Evolutionary conservation across 2,888 invertebrate genomes (phyloP).

Genomic region (Herminia tarsipennalis): DNA sequence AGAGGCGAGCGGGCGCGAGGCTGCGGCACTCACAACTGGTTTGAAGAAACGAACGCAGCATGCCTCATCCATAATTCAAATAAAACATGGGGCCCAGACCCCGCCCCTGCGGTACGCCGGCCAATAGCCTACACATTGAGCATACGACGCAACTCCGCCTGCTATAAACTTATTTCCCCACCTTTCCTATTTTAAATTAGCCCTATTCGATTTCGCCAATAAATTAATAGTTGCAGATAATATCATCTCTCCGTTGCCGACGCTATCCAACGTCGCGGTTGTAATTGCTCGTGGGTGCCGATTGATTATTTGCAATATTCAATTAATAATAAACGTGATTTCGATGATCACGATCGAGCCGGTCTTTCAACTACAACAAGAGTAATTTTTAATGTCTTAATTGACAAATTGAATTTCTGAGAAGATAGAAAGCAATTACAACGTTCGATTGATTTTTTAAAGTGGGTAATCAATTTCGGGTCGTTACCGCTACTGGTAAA

Average conservation of each 20-base stretch:
- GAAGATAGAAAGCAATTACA: slow-evolving; percentile 56
- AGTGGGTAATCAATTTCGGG: slow-evolving; percentile 51
- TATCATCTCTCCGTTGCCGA: slow-evolving; percentile 59
- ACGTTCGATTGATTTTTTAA: slow-evolving; percentile 52
- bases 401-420: slow-evolving; percentile 65
- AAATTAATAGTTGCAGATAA: slow-evolving; percentile 76
- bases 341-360: slow-evolving; percentile 57
- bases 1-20: slow-evolving; percentile 80
- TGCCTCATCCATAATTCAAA: slow-evolving; percentile 85
- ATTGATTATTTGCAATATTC: slow-evolving; percentile 76
- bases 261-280: slow-evolving; percentile 58
- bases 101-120: slow-evolving; percentile 80
- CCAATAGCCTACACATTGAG: slow-evolving; percentile 76
- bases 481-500: slow-evolving; percentile 53
- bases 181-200: slow-evolving; percentile 76
- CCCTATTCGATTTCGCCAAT: slow-evolving; percentile 73
- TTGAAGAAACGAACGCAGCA: slow-evolving; percentile 71
- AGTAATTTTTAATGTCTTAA: slow-evolving; percentile 66
- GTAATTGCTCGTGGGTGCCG: slow-evolving; percentile 69
- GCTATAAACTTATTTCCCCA: slow-evolving; percentile 74
- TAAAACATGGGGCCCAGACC: slow-evolving; percentile 82
- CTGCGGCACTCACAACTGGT: slow-evolving; percentile 81
- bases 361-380: slow-evolving; percentile 50
- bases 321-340: slow-evolving; percentile 77
- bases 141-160: slow-evolving; percentile 76